phyloP scores from a whole-genome alignment of 1,140 invertebrate species.

The Tribolium madens region DNA sequence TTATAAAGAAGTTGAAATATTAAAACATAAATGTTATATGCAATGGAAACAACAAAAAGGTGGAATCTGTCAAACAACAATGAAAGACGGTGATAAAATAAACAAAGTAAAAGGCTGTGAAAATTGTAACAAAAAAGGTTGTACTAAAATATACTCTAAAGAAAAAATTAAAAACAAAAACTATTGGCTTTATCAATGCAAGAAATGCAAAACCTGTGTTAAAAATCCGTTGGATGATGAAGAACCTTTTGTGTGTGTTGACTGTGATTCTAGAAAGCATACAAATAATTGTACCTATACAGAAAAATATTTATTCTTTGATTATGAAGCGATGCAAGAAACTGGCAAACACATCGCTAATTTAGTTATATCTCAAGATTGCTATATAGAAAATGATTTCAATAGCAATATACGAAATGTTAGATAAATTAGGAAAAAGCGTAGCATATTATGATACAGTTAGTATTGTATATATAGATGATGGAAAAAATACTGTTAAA shows the following conservation, averaged over 20 bases:
- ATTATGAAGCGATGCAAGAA: too few species aligned
- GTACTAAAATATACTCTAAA: neutral
- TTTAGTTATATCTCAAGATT: too few species aligned
- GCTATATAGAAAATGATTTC: too few species aligned
- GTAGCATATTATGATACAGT: too few species aligned
- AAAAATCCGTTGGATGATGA: conserved; percentile 30
- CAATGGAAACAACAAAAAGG: conserved; percentile 43
- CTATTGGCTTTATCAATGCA: conserved; percentile 14
- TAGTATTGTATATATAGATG: too few species aligned
- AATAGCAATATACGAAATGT: too few species aligned
- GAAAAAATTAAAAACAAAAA: neutral
- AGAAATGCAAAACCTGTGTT: conserved; percentile 18
- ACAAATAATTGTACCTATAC: too few species aligned
- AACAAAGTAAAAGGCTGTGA: conserved; percentile 24
- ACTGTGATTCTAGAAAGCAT: conserved; percentile 9
- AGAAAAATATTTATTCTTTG: too few species aligned
- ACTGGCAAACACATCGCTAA: too few species aligned
- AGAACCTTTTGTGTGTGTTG: neutral
- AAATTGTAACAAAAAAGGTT: conserved; percentile 23
- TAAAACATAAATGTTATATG: conserved; percentile 45
- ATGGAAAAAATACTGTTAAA: too few species aligned
- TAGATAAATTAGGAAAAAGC: too few species aligned
- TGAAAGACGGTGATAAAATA: conserved; percentile 32
- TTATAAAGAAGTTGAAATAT: conserved; percentile 43
- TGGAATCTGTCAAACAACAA: conserved; percentile 19